Percentiles rank a stretch among this genome's conserved stretches.
Evolutionary conservation across 2,797 vertebrate species (phyloP).

Genomic region (Clarias pachynema): DNA sequence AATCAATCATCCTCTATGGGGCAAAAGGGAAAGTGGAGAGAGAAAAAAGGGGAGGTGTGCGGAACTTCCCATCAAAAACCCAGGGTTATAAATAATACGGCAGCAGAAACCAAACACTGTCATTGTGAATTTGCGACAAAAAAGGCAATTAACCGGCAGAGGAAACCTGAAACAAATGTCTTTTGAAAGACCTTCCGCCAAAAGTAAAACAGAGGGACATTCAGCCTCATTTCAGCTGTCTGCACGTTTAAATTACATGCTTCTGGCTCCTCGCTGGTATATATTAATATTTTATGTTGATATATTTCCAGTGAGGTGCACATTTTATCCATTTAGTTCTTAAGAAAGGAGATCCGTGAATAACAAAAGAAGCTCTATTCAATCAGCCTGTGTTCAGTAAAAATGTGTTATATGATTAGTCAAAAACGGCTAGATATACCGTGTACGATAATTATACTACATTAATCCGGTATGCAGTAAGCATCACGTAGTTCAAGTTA

Average conservation of each 20-base stretch:
- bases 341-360: constrained; percentile 33
- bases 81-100: constrained; percentile 73
- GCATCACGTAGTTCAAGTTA: too few relatives aligned
- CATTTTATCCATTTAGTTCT: constrained; percentile 68
- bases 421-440: not conserved
- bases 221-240: constrained; percentile 71
- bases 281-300: constrained; percentile 82
- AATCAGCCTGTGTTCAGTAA: not conserved
- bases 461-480: not conserved
- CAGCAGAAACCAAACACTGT: constrained; percentile 71
- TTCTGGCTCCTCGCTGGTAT: constrained; percentile 75
- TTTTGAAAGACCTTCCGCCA: constrained; percentile 78
- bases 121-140: constrained; percentile 73
- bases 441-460: not conserved
- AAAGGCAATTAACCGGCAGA: constrained; percentile 74
- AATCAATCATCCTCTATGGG: constrained; percentile 77
- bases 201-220: constrained; percentile 73
- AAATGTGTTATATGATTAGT: not conserved
- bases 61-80: constrained; percentile 67
- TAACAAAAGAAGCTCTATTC: constrained; percentile 15
- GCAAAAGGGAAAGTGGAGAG: constrained; percentile 52
- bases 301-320: constrained; percentile 72
- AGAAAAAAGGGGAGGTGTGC: constrained; percentile 43
- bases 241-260: constrained; percentile 77
- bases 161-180: constrained; percentile 80